Percentiles rank a stretch among this genome's conserved stretches.
Evolutionary conservation across 2,888 invertebrate species (phyloP).

Genomic region (Pristionchus exspectatus): DNA sequence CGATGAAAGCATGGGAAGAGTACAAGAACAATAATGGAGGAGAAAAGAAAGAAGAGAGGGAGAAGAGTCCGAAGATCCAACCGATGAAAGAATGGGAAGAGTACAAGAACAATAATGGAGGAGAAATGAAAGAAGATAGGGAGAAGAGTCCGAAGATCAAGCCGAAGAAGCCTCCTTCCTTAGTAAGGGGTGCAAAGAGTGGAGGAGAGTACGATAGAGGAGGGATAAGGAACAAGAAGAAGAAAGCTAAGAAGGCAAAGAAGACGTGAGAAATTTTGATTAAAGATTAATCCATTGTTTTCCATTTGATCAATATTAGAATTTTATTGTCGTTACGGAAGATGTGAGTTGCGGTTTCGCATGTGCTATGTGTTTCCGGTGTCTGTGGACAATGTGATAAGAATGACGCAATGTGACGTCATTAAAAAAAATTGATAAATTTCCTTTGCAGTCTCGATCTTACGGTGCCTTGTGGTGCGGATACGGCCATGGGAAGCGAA

Average conservation of each 20-base stretch:
- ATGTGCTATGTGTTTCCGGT: background rate
- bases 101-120: constrained; percentile 46
- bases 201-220: too few species aligned
- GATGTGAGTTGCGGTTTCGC: background rate
- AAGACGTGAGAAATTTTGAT: background rate
- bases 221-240: background rate
- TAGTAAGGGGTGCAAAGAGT: too few species aligned
- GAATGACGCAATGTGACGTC: too few species aligned
- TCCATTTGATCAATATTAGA: background rate
- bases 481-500: background rate
- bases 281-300: too few species aligned
- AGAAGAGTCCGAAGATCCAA: background rate
- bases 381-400: too few species aligned
- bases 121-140: background rate
- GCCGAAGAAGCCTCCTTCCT: too few species aligned
- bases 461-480: background rate
- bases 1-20: constrained; percentile 51
- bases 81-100: constrained; percentile 52
- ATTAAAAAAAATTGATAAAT: background rate
- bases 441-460: background rate
- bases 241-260: constrained; percentile 46
- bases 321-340: background rate
- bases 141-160: background rate
- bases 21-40: constrained; percentile 46
- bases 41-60: background rate